Percentiles rank a stretch among this genome's conserved stretches.
Evolutionary conservation across 2,888 invertebrate genomes (phyloP).

Genomic region (Tachina grossa): DNA sequence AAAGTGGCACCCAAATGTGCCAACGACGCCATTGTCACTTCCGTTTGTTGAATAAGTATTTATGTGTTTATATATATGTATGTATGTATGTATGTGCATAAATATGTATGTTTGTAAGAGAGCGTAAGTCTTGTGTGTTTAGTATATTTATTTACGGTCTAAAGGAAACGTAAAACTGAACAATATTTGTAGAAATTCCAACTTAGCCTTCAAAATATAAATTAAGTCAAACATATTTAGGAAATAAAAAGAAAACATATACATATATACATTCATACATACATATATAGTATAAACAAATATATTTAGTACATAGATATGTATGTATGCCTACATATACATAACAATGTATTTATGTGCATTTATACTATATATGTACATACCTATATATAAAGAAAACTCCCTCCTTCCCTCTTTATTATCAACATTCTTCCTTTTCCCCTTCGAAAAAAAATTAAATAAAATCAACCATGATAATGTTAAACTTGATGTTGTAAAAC

Average conservation of each 20-base stretch:
- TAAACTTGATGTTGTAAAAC: conserved; percentile 11
- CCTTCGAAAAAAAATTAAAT: not conserved
- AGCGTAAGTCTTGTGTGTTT: not conserved
- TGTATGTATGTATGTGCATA: not conserved
- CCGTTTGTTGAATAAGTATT: conserved; percentile 43
- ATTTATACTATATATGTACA: not conserved
- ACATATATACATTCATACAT: not conserved
- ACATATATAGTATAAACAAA: too few relatives aligned
- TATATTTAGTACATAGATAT: too few relatives aligned
- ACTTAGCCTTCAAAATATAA: conserved; percentile 56
- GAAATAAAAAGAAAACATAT: conserved; percentile 1
- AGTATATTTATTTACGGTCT: not conserved
- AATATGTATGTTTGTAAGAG: not conserved
- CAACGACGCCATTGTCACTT: conserved; percentile 69
- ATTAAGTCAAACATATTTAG: conserved; percentile 44
- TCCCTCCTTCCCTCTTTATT: conserved; percentile 24
- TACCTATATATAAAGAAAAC: conserved; percentile 36
- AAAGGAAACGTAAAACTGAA: conserved; percentile 39
- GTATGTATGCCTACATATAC: too few relatives aligned
- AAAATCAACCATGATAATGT: conserved; percentile 38
- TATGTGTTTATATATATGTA: not conserved
- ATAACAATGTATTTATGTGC: too few relatives aligned
- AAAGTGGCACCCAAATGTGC: conserved; percentile 65
- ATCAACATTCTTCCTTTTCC: not conserved
- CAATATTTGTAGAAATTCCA: conserved; percentile 49